phyloP scores from a whole-genome alignment of 2,113 vertebrate genomes.

The Ancistrus triradiatus region DNA sequence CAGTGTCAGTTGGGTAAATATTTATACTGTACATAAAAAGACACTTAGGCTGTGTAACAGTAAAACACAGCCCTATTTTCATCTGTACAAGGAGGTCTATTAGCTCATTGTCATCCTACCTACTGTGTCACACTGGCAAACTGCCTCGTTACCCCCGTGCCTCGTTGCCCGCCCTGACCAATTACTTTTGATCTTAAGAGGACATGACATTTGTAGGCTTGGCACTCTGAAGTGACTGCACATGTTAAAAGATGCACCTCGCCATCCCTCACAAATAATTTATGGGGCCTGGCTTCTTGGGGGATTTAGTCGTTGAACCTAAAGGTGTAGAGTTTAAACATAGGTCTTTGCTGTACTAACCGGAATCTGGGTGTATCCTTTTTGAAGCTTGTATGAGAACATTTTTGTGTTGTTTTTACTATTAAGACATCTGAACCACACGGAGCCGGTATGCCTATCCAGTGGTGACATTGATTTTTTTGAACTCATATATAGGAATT shows the following conservation, averaged over 20 bases:
- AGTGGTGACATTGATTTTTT: constrained; percentile 8
- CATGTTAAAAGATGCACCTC: constrained; percentile 84
- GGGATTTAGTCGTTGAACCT: constrained; percentile 70
- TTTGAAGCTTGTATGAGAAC: constrained; percentile 14
- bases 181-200: constrained; percentile 90
- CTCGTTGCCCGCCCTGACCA: constrained; percentile 82
- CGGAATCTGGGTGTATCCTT: constrained; percentile 10
- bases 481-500: too few relatives aligned
- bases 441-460: constrained; percentile 4
- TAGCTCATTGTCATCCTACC: constrained; percentile 64
- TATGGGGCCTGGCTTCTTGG: constrained; percentile 55
- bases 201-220: constrained; percentile 91
- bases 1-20: constrained; percentile 5
- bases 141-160: constrained; percentile 63
- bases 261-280: constrained; percentile 72
- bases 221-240: constrained; percentile 83
- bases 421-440: too few relatives aligned
- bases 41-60: background rate
- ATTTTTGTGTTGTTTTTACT: background rate
- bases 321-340: constrained; percentile 65
- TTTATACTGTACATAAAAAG: too few relatives aligned
- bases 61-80: constrained; percentile 42
- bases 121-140: constrained; percentile 65
- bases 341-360: constrained; percentile 39
- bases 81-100: constrained; percentile 58